phyloP scores from a whole-genome alignment of 2,113 vertebrate genomes.

The Hippocampus mohnikei region DNA sequence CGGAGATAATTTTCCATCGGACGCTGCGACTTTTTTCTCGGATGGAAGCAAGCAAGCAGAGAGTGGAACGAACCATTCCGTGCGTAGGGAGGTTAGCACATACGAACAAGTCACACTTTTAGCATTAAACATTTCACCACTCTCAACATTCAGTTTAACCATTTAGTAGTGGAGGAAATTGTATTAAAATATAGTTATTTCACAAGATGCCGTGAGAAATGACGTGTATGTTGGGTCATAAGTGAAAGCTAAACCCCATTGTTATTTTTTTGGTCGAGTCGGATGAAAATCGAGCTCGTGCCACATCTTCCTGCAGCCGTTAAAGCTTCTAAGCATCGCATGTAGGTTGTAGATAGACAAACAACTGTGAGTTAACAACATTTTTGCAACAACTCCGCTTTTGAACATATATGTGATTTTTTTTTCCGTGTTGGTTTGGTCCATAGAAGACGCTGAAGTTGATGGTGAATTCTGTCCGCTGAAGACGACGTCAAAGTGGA shows the following conservation, averaged over 20 bases:
- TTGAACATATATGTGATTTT: neutral
- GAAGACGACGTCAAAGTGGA: constrained; percentile 21
- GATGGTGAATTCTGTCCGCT: constrained; percentile 32
- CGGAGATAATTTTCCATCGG: constrained; percentile 61
- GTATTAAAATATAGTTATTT: rapidly evolving
- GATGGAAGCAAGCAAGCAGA: constrained; percentile 34
- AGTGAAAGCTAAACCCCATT: neutral
- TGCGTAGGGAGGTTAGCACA: neutral
- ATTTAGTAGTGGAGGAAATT: rapidly evolving
- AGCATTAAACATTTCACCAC: neutral
- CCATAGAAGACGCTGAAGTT: constrained; percentile 19
- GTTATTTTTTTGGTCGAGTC: constrained; percentile 40
- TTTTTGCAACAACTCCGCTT: neutral
- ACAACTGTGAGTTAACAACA: neutral
- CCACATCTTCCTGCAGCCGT: constrained; percentile 65
- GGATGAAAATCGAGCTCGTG: constrained; percentile 66
- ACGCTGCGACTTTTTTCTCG: constrained; percentile 50
- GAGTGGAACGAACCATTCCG: constrained; percentile 47
- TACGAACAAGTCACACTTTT: neutral
- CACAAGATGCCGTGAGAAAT: rapidly evolving
- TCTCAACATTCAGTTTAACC: neutral
- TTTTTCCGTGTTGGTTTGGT: neutral
- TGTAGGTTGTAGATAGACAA: constrained; percentile 7
- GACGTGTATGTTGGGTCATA: neutral
- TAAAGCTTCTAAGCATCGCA: constrained; percentile 36